Percentiles rank a stretch among this genome's conserved stretches.
phyloP scores from a whole-genome alignment of 2,113 vertebrate genomes.

The Ranitomeya variabilis region DNA sequence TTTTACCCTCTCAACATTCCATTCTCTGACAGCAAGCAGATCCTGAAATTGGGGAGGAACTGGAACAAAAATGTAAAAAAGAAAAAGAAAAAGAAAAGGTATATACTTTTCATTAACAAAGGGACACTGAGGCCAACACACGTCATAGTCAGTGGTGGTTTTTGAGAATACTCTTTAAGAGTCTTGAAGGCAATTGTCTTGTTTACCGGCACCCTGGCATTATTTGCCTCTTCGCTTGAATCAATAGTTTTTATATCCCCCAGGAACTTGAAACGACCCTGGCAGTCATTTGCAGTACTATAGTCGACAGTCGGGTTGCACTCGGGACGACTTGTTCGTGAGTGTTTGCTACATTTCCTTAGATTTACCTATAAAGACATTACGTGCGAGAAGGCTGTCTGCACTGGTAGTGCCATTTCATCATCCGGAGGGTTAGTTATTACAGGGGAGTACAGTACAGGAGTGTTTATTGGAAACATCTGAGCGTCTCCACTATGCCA shows the following conservation, averaged over 20 bases:
- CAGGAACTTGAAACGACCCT: neutral
- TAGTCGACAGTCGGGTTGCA: neutral
- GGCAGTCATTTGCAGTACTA: neutral
- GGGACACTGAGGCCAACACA: neutral
- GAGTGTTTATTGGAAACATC: constrained; percentile 21
- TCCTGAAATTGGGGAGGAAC: too few relatives aligned
- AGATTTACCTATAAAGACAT: neutral
- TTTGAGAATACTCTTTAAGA: neutral
- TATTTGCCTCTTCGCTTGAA: neutral
- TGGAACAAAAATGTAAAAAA: too few relatives aligned
- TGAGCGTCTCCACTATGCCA: neutral
- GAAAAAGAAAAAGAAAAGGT: too few relatives aligned
- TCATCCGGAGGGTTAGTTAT: neutral
- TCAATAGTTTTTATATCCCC: neutral
- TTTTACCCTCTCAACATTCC: too few relatives aligned
- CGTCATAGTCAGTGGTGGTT: neutral
- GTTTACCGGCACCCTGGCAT: neutral
- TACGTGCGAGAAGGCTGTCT: neutral
- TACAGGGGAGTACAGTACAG: neutral
- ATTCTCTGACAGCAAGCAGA: too few relatives aligned
- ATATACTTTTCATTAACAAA: too few relatives aligned
- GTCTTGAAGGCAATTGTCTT: neutral
- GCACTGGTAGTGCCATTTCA: neutral
- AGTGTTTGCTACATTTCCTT: neutral
- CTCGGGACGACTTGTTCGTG: neutral